These are phyloP conservation scores for Coilia nasus DNA, from an alignment of 2,797 vertebrate species.

Conservation along the genomic window DNA sequence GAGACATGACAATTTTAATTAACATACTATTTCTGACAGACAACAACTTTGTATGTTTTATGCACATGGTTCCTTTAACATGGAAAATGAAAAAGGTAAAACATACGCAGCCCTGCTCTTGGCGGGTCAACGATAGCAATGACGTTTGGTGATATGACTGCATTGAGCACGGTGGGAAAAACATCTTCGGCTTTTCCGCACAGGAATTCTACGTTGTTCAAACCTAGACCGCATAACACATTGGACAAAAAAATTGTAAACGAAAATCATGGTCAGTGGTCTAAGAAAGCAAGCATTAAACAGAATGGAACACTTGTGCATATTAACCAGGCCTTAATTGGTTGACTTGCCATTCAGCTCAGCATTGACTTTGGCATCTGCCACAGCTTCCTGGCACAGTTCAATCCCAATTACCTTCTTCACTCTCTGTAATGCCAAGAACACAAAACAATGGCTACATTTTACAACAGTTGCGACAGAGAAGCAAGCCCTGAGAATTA, in stretches of 20 bases:
- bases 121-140: constrained; percentile 92
- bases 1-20: too few species aligned
- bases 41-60: too few species aligned
- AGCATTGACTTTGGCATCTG: constrained; percentile 90
- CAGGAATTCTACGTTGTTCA: constrained; percentile 89
- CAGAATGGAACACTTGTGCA: background rate
- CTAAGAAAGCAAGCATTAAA: background rate
- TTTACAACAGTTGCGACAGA: background rate
- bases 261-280: background rate
- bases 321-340: background rate
- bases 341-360: constrained; percentile 82
- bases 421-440: constrained; percentile 75
- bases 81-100: background rate
- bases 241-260: background rate
- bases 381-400: constrained; percentile 91
- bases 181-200: constrained; percentile 95
- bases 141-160: constrained; percentile 78
- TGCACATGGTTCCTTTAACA: background rate
- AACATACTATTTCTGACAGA: too few species aligned
- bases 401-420: constrained; percentile 96
- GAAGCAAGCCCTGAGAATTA: background rate
- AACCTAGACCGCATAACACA: constrained; percentile 68
- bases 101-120: constrained; percentile 93
- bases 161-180: constrained; percentile 85
- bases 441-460: background rate